phyloP scores from a whole-genome alignment of 2,888 invertebrate genomes.

The Dendrolimus pini region DNA sequence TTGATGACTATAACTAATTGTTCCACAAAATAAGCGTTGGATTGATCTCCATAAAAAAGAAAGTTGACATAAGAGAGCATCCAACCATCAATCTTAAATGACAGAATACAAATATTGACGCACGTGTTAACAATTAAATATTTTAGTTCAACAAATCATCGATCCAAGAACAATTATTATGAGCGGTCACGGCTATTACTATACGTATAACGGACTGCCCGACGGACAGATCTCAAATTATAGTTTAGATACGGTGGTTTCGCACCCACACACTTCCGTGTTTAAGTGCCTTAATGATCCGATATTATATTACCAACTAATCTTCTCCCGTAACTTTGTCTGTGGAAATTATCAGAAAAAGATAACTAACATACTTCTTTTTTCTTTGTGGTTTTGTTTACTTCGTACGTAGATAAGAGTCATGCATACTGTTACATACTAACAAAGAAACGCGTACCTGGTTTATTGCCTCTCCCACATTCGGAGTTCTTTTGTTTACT shows the following conservation, averaged over 20 bases:
- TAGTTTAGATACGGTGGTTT: constrained; percentile 73
- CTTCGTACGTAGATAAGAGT: no score
- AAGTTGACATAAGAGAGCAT: constrained; percentile 43
- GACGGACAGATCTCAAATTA: constrained; percentile 66
- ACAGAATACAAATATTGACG: constrained; percentile 39
- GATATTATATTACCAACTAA: constrained; percentile 68
- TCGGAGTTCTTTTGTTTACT: no score
- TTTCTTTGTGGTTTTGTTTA: no score
- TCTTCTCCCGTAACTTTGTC: constrained; percentile 43
- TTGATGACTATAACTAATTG: background rate
- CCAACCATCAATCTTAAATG: constrained; percentile 34
- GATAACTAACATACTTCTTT: constrained; percentile 1
- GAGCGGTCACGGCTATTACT: constrained; percentile 56
- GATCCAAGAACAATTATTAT: constrained; percentile 57
- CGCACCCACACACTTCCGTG: constrained; percentile 74
- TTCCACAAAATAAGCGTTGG: background rate
- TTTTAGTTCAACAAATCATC: constrained; percentile 61
- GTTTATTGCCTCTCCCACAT: no score
- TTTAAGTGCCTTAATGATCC: constrained; percentile 64
- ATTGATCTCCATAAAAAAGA: constrained; percentile 28
- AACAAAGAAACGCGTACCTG: no score
- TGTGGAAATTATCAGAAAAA: background rate
- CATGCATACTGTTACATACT: no score
- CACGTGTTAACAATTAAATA: constrained; percentile 70
- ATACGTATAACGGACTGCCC: constrained; percentile 48